Percentiles rank a stretch among this genome's conserved stretches.
phyloP scores from a whole-genome alignment of 2,113 vertebrate species.

The Strigops habroptila region DNA sequence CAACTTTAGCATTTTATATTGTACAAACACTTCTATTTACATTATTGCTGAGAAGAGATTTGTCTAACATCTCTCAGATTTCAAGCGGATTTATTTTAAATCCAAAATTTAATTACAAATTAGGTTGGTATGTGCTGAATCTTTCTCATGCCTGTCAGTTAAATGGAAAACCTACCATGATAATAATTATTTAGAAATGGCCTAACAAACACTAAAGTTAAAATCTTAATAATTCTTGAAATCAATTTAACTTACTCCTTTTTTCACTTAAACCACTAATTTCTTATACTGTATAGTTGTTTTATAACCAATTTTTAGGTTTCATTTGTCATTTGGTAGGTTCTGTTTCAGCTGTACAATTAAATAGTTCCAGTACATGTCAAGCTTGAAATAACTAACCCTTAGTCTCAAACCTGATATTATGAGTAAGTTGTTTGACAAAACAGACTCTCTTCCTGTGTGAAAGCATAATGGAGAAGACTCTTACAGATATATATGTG shows the following conservation, averaged over 20 bases:
- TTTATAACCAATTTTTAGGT: neutral
- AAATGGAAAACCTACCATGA: neutral
- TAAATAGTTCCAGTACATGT: neutral
- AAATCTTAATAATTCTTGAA: neutral
- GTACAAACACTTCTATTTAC: slow-evolving; percentile 26
- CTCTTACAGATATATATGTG: neutral
- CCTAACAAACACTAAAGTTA: slow-evolving; percentile 5
- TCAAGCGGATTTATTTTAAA: slow-evolving; percentile 37
- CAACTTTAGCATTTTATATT: slow-evolving; percentile 41
- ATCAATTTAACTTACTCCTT: neutral
- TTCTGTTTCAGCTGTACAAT: neutral
- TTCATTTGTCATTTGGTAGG: neutral
- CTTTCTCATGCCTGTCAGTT: slow-evolving; percentile 3
- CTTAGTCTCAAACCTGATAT: neutral
- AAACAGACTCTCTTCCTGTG: neutral
- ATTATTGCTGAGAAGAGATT: slow-evolving; percentile 25
- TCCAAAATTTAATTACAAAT: slow-evolving; percentile 52
- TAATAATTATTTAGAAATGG: neutral
- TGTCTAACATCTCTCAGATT: slow-evolving; percentile 1
- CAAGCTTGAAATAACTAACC: neutral
- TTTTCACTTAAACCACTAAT: neutral
- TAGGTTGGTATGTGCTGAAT: neutral
- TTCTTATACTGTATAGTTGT: neutral
- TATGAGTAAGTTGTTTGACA: neutral
- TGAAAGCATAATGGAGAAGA: neutral